Evolutionary conservation across 1,140 invertebrate genomes (phyloP).

Genomic region (Micrasema longulum): DNA sequence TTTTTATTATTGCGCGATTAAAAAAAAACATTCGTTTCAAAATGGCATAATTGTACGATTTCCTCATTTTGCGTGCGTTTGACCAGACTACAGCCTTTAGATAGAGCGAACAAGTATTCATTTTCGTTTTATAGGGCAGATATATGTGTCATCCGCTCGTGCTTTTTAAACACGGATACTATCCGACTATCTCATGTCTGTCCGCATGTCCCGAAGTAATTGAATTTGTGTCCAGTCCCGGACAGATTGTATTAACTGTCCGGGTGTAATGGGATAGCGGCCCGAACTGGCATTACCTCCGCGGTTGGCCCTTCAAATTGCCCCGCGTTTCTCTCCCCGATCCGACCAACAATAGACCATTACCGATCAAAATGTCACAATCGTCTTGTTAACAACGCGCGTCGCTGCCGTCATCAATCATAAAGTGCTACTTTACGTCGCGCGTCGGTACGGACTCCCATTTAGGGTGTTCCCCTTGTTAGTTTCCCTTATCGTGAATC

Average conservation of each 20-base stretch:
- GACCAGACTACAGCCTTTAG: too few relatives aligned
- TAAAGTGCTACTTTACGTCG: slow-evolving; percentile 12
- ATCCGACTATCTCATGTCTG: background rate
- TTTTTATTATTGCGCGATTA: too few relatives aligned
- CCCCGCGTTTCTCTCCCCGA: slow-evolving; percentile 22
- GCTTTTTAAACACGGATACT: background rate
- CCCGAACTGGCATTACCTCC: background rate
- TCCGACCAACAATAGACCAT: slow-evolving; percentile 19
- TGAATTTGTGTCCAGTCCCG: background rate
- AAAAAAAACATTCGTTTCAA: too few relatives aligned
- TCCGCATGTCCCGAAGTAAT: background rate
- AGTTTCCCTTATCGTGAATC: too few relatives aligned
- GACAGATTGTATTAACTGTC: slow-evolving; percentile 24
- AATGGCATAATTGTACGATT: too few relatives aligned
- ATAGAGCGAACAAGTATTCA: too few relatives aligned
- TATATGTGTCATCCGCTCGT: background rate
- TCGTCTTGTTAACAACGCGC: slow-evolving; percentile 29
- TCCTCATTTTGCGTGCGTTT: too few relatives aligned
- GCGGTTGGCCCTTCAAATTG: slow-evolving; percentile 21
- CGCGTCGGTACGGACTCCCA: background rate
- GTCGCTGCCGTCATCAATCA: slow-evolving; percentile 18
- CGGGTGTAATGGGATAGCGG: slow-evolving; percentile 6
- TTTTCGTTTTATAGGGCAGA: too few relatives aligned
- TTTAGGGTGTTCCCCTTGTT: slow-evolving; percentile 3
- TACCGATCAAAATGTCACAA: slow-evolving; percentile 33